phyloP scores from a whole-genome alignment of 2,888 invertebrate species.

The Limnephilus lunatus region DNA sequence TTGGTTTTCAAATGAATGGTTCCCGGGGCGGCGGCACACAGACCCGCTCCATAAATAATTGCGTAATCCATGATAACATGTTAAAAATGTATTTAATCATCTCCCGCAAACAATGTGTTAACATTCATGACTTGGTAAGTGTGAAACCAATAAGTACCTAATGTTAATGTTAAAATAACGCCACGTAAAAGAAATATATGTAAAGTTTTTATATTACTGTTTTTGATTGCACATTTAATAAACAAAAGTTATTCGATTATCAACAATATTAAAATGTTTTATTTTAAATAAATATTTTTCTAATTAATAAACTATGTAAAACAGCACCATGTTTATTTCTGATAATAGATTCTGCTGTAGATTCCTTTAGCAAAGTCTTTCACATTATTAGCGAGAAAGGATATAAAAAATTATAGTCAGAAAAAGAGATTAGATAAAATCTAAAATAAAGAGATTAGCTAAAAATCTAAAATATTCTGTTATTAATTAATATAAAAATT shows the following conservation, averaged over 20 bases:
- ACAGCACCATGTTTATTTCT: neutral
- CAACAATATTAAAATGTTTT: neutral
- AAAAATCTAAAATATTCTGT: neutral
- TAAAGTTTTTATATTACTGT: neutral
- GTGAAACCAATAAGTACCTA: neutral
- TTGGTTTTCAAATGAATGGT: too few relatives aligned
- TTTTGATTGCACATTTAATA: too few relatives aligned
- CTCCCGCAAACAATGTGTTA: too few relatives aligned
- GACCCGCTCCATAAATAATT: too few relatives aligned
- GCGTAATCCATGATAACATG: too few relatives aligned
- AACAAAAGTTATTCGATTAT: neutral
- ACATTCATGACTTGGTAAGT: neutral
- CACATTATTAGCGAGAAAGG: neutral
- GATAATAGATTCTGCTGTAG: neutral
- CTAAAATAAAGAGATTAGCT: too few relatives aligned
- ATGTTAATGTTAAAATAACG: neutral
- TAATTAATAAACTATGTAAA: neutral
- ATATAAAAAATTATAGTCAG: neutral
- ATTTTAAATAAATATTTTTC: neutral
- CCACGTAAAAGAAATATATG: neutral
- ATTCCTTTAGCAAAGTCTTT: neutral
- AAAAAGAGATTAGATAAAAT: neutral
- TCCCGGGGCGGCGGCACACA: too few relatives aligned
- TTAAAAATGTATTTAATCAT: too few relatives aligned
- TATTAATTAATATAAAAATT: neutral